Evolutionary conservation across 1,140 invertebrate genomes (phyloP).

Genomic region (Megathymus violae): DNA sequence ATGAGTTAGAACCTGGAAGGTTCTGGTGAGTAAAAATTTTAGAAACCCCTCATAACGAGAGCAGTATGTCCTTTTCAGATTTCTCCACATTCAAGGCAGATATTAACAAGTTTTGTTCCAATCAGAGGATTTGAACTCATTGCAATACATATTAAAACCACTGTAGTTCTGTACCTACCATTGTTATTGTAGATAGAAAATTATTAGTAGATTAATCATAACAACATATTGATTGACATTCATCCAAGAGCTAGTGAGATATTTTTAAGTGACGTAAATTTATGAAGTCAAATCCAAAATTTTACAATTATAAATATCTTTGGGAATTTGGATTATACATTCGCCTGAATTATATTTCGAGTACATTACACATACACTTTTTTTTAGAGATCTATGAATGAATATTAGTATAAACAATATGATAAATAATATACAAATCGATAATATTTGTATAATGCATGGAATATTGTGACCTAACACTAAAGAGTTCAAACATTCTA

Average conservation of each 20-base stretch:
- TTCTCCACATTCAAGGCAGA: too few relatives aligned
- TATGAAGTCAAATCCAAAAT: background rate
- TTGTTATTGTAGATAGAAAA: constrained; percentile 9
- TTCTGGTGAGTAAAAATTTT: too few relatives aligned
- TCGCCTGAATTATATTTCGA: constrained; percentile 3
- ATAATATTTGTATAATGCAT: constrained; percentile 24
- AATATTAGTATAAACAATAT: constrained; percentile 1
- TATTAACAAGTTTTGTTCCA: too few relatives aligned
- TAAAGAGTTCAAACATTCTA: constrained; percentile 33
- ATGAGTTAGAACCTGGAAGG: too few relatives aligned
- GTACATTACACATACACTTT: background rate
- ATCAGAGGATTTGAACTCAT: too few relatives aligned
- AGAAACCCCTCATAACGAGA: too few relatives aligned
- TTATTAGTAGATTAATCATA: background rate
- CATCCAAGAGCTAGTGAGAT: too few relatives aligned
- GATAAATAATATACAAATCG: constrained; percentile 16
- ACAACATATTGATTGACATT: background rate
- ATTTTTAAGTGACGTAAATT: too few relatives aligned
- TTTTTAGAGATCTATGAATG: constrained; percentile 4
- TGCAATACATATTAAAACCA: too few relatives aligned
- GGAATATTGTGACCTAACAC: constrained; percentile 39
- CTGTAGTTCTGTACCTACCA: too few relatives aligned
- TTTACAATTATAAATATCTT: constrained; percentile 22
- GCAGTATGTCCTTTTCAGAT: too few relatives aligned
- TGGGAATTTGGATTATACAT: constrained; percentile 15